Evolutionary conservation across 2,888 invertebrate genomes (phyloP), one percentile per base, ranked within the genome.

Genomic region (Andrena bucephala): DNA sequence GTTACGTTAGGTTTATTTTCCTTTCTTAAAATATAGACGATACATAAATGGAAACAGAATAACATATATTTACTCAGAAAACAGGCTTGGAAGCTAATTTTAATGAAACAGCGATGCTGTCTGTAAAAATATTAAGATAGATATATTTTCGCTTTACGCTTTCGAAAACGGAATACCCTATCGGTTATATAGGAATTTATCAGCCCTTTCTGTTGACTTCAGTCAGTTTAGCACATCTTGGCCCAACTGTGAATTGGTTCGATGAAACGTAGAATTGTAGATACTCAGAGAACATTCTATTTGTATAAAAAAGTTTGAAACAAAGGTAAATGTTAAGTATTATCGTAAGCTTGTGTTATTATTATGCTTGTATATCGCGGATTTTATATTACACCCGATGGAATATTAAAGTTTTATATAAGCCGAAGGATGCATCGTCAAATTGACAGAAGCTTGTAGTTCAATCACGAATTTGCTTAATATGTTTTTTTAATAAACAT

Each of bases 251-350:
- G 79, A 84, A 84, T 60, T 20, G 83, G 79, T 77, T 20, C 57
- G 72, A 85, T 85, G 85, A 85, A 83, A 68, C 71, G 81, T 81
- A 84, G 62, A 81, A 77, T 84, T 75, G 72, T 62, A 59, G 50
- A 63, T 65, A n/a, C 20, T n/a, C 50, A 5, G 27, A 27, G 36
- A 66, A 60, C 31, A 52, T 50, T 73, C 42, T 52, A 50, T 63
- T 81, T 69, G 20, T 60, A 29, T 59, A 27, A 48, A 60, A 66
- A 77, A 62, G 50, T 36, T 54, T 66, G 8, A 70, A 60, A 31
- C 27, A 65, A 54, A 81, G 72, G 83, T 83, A 77, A 67, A 50
- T 54, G 27, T 67, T 27, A 69, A 42, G 4, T 16, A 29, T 24
- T 36, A 60, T 6, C 2, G 13, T 20, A 57, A 10, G 4, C 10